Evolutionary conservation across 2,113 vertebrate species (phyloP).

Genomic region (Siphamia tubifer): DNA sequence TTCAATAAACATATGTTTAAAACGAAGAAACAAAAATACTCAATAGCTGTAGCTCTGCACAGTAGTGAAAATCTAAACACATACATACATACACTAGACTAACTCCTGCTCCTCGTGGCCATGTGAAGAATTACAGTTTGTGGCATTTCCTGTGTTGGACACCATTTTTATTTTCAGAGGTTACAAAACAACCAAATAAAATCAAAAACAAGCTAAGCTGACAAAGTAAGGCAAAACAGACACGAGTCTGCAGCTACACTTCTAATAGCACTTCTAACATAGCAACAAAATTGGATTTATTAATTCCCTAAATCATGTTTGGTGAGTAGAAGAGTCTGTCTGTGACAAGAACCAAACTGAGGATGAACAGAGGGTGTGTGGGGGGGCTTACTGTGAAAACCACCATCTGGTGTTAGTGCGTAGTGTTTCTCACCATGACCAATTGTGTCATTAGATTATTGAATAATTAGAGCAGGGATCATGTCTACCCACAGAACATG

Average conservation of each 20-base stretch:
- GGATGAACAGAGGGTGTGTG: constrained; percentile 58
- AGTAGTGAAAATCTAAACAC: too few relatives aligned
- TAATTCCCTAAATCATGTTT: constrained; percentile 34
- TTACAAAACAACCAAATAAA: too few relatives aligned
- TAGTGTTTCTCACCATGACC: constrained; percentile 77
- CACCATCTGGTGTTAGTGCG: constrained; percentile 75
- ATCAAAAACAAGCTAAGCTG: neutral
- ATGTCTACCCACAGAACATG: constrained; percentile 62
- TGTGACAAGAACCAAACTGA: constrained; percentile 31
- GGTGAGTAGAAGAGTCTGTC: constrained; percentile 41
- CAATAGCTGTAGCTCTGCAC: too few relatives aligned
- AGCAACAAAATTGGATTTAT: neutral
- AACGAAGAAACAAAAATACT: too few relatives aligned
- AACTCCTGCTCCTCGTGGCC: too few relatives aligned
- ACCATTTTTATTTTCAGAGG: too few relatives aligned
- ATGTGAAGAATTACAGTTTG: too few relatives aligned
- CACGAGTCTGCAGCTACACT: too few relatives aligned
- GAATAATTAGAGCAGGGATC: constrained; percentile 76
- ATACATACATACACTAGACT: too few relatives aligned
- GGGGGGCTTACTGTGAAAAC: constrained; percentile 58
- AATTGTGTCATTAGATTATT: constrained; percentile 80
- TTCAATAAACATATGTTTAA: too few relatives aligned
- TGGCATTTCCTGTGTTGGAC: too few relatives aligned
- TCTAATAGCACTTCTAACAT: neutral
- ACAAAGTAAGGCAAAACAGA: too few relatives aligned